phyloP scores from a whole-genome alignment of 2,888 invertebrate genomes.

The Agelastica alni region DNA sequence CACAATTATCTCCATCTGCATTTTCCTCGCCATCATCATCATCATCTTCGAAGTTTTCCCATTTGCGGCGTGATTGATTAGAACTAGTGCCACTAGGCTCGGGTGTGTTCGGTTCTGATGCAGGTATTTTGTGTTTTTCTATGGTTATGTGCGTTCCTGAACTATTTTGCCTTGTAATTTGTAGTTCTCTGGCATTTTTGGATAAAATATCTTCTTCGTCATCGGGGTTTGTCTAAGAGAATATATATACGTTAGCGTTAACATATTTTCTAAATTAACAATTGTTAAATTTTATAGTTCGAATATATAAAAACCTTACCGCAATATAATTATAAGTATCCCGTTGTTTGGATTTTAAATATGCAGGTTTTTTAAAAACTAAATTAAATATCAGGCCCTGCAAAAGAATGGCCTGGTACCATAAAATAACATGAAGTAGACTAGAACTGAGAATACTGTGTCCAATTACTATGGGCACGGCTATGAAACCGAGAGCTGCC shows the following conservation, averaged over 20 bases:
- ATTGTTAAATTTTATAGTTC: too few relatives aligned
- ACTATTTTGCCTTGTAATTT: conserved; percentile 44
- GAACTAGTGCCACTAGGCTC: conserved; percentile 23
- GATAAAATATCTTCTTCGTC: conserved; percentile 64
- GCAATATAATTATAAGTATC: conserved; percentile 46
- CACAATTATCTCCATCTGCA: conserved; percentile 28
- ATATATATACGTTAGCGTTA: too few relatives aligned
- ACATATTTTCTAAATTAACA: too few relatives aligned
- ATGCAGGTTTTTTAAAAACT: conserved; percentile 61
- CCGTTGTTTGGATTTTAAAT: conserved; percentile 50
- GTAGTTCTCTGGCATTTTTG: conserved; percentile 48
- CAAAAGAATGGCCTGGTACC: conserved; percentile 64
- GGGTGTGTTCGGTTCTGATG: neutral
- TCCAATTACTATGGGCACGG: conserved; percentile 61
- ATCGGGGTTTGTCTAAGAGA: conserved; percentile 43
- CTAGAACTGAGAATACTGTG: conserved; percentile 58
- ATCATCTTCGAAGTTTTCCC: conserved; percentile 47
- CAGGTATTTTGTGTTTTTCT: conserved; percentile 36
- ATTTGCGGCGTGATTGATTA: conserved; percentile 27
- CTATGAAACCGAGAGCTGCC: conserved; percentile 61
- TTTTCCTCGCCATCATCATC: conserved; percentile 35
- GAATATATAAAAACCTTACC: conserved; percentile 38
- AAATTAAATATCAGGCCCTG: conserved; percentile 63
- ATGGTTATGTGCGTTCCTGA: conserved; percentile 35
- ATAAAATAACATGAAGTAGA: conserved; percentile 58